phyloP scores from a whole-genome alignment of 2,113 vertebrate species.

The Prunella himalayana region DNA sequence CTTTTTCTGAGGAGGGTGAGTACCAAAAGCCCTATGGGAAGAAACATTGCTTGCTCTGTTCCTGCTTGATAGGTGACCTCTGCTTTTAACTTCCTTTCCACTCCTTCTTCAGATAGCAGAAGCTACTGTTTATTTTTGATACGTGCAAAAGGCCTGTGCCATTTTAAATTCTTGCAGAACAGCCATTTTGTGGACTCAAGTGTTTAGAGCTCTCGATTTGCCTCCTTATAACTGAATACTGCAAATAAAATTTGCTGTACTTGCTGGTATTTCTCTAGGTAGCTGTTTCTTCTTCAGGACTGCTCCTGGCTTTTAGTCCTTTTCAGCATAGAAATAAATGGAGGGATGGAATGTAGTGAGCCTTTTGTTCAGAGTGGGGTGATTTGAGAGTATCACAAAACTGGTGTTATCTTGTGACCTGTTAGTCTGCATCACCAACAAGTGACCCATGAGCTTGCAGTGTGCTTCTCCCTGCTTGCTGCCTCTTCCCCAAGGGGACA shows the following conservation, averaged over 20 bases:
- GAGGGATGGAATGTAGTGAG: neutral
- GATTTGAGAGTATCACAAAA: neutral
- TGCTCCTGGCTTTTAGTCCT: neutral
- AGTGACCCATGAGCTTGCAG: neutral
- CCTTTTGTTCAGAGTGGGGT: neutral
- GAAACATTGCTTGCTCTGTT: neutral
- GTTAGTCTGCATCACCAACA: neutral
- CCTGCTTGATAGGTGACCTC: neutral
- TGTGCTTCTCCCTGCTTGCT: neutral
- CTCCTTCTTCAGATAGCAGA: conserved; percentile 1
- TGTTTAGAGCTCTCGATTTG: neutral
- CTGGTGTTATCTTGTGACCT: neutral
- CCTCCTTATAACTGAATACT: neutral
- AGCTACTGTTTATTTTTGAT: conserved; percentile 23
- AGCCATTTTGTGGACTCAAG: conserved; percentile 1
- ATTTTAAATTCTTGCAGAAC: conserved; percentile 47
- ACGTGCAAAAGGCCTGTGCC: neutral
- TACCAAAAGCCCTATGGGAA: neutral
- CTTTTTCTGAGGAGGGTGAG: neutral
- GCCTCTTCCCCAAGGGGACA: neutral
- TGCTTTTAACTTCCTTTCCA: conserved; percentile 30
- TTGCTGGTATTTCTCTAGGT: neutral
- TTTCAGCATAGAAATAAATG: neutral
- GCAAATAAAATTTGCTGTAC: neutral
- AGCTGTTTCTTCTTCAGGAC: neutral